Base-by-base conservation (phyloP, 35 echinoderm and acorn worm species). In the Amphiura filiformis region DNA sequence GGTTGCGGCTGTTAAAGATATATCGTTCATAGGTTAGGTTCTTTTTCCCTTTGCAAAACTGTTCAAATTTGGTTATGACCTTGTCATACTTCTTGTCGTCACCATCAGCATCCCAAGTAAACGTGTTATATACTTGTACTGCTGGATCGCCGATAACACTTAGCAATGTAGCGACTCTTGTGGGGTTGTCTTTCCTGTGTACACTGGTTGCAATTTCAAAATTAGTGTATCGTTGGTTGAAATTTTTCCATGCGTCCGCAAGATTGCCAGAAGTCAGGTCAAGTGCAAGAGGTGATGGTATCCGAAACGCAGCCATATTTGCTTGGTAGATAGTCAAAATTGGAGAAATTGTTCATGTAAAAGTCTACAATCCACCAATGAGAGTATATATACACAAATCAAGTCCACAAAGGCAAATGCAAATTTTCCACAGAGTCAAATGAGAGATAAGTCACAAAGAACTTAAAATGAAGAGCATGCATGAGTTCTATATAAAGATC, bases 1-100 rank as follows among this genome's bases (percentile, higher is more conserved):
- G 87, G 18, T 70, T 77, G n/a, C 89, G 75, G 1, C 42, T 85
- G 39, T 91, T 91, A 75, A 95, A 95, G 15, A 95, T 33, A 39
- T 91, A 89, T 1, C 86, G 77, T 47, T 95, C 89, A 57, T 86
- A 95, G 15, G 86, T 92, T 13, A 61, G 82, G 34, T 95, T 95
- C 2, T 77, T 87, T 39, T 91, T 77, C 1, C 86, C 85, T 39
- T 80, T 88, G 33, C 85, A 95, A 39, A 85, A 78, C 32, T 79
- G 9, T 31, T 87, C 81, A 26, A 91, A 91, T 13, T 95, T 65
- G 47, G 88, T 81, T 0, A 94, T 37, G 0, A 94, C 84, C 28
- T 82, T 39, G 20, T 87, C 70, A 35, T 78, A 76, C n/a, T 82
- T 90, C 39, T 65, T 61, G 13, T 82, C 40, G 35, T 88, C 93